Conservation (phyloP, 2,888 invertebrate species). For the Luffia ferchaultella region DNA sequence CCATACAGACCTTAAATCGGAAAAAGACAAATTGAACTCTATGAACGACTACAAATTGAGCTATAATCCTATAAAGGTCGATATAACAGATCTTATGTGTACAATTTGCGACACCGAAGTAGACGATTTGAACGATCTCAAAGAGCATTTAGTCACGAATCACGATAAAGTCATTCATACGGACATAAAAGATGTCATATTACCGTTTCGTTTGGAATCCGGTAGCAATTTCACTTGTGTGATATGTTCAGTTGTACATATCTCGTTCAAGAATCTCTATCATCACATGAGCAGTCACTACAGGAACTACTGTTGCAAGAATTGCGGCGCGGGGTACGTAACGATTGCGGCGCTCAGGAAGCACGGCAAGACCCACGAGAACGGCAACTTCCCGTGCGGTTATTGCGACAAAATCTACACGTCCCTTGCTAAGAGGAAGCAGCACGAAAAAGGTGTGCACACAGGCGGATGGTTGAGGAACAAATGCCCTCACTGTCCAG, state of each 20-base stretch:
- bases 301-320: constrained; percentile 52
- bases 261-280: constrained; percentile 53
- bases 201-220: constrained; percentile 47
- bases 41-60: constrained; percentile 58
- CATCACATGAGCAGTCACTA: constrained; percentile 59
- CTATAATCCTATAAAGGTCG: constrained; percentile 55
- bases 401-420: constrained; percentile 62
- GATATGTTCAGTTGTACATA: constrained; percentile 45
- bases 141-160: constrained; percentile 36
- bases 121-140: constrained; percentile 42
- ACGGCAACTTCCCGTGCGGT: constrained; percentile 60
- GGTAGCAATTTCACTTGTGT: constrained; percentile 48
- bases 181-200: constrained; percentile 52
- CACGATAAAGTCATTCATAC: constrained; percentile 46
- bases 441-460: constrained; percentile 55
- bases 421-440: constrained; percentile 48
- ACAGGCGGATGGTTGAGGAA: constrained; percentile 52
- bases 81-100: constrained; percentile 45
- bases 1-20: constrained; percentile 41
- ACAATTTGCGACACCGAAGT: constrained; percentile 37
- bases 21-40: constrained; percentile 50
- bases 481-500: constrained; percentile 55
- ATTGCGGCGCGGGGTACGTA: constrained; percentile 51
- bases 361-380: constrained; percentile 53
- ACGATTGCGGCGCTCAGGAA: constrained; percentile 54